Conservation (phyloP, 1,140 invertebrate species). For the Calycopis cecrops region DNA sequence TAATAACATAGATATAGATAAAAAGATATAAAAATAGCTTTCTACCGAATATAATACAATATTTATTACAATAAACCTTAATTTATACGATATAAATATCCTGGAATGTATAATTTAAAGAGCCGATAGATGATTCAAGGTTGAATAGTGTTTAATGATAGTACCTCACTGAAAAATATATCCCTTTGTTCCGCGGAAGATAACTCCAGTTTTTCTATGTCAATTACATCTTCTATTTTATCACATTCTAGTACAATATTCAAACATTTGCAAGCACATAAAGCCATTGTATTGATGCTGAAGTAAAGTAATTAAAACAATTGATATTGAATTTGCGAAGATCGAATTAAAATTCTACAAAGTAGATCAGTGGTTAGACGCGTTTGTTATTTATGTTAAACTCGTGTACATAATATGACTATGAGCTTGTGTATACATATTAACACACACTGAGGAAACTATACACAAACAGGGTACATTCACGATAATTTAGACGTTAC, state of each 20-base stretch:
- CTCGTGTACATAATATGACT: constrained; percentile 32
- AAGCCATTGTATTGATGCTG: constrained; percentile 47
- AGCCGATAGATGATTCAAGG: constrained; percentile 60
- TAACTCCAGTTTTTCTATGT: constrained; percentile 65
- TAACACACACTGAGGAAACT: constrained; percentile 4
- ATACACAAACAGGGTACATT: not conserved
- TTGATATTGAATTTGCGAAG: constrained; percentile 51
- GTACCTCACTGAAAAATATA: constrained; percentile 73
- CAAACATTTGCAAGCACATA: constrained; percentile 70
- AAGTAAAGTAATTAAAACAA: constrained; percentile 38
- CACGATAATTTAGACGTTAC: not conserved
- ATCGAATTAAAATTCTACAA: constrained; percentile 50
- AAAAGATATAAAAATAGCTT: constrained; percentile 1
- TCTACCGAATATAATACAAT: not conserved
- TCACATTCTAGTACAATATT: constrained; percentile 66
- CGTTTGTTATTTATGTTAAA: constrained; percentile 50
- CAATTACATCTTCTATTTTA: constrained; percentile 56
- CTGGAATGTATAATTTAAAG: constrained; percentile 9
- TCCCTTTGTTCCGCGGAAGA: constrained; percentile 70
- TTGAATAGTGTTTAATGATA: constrained; percentile 66
- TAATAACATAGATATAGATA: not conserved
- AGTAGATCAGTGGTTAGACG: constrained; percentile 54
- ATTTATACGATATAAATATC: constrained; percentile 4
- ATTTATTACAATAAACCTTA: not conserved
- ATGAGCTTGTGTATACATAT: constrained; percentile 26